Conservation (phyloP, 2,888 invertebrate species). For the Alviniconcha strummeri region DNA sequence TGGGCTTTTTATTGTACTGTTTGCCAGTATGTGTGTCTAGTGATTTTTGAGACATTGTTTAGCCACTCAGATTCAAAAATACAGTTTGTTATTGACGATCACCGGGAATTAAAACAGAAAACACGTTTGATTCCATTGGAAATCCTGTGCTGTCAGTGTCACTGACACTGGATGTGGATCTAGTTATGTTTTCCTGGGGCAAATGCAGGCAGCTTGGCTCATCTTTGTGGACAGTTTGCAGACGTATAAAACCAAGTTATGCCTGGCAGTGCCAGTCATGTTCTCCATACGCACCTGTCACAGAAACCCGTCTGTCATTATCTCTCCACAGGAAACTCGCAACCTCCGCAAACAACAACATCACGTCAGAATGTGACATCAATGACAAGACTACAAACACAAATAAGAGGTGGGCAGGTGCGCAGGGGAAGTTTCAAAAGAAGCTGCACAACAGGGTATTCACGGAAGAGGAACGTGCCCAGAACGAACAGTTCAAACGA, state of each 20-base stretch:
- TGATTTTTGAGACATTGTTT: too few species aligned
- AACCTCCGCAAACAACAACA: not conserved
- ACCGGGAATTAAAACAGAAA: too few species aligned
- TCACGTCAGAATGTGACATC: too few species aligned
- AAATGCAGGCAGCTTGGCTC: slow-evolving; percentile 6
- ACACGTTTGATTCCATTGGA: too few species aligned
- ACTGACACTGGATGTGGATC: too few species aligned
- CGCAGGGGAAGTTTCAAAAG: not conserved
- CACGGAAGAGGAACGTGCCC: slow-evolving; percentile 23
- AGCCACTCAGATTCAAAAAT: too few species aligned
- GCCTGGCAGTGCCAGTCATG: not conserved
- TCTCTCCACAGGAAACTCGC: not conserved
- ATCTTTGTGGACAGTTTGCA: not conserved
- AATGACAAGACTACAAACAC: too few species aligned
- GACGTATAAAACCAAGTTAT: not conserved
- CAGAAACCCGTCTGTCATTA: not conserved
- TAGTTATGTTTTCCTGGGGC: not conserved
- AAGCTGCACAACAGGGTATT: slow-evolving; percentile 36
- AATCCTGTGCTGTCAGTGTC: too few species aligned
- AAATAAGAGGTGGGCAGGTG: too few species aligned
- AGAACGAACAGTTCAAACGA: slow-evolving; percentile 11
- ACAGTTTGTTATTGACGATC: too few species aligned
- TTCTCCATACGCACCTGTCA: not conserved
- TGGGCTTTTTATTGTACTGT: too few species aligned
- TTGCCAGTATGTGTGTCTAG: too few species aligned